These are phyloP conservation scores for Carcharodon carcharias DNA, from an alignment of 2,797 vertebrate species.

Conservation along the genomic window DNA sequence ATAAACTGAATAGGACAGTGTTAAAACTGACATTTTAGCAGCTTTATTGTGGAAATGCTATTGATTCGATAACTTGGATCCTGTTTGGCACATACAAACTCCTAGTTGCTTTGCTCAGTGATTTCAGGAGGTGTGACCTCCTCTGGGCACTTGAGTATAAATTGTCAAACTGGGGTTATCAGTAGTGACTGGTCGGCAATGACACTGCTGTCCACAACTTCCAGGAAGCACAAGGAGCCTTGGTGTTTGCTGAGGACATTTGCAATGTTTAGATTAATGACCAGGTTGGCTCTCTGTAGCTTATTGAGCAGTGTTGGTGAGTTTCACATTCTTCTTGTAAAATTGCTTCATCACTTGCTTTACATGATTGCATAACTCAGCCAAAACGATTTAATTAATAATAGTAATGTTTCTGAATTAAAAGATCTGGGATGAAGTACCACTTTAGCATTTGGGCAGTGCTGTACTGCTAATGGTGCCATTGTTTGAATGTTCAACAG, in stretches of 20 bases:
- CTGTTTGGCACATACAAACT: conserved; percentile 23
- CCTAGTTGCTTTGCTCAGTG: conserved; percentile 14
- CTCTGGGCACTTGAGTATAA: background rate
- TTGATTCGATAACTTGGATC: conserved; percentile 15
- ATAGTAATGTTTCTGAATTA: background rate
- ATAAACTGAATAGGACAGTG: background rate
- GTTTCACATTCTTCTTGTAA: conserved; percentile 8
- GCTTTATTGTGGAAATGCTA: conserved; percentile 2
- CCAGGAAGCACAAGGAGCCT: background rate
- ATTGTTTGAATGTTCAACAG: background rate
- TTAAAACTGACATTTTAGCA: conserved; percentile 14
- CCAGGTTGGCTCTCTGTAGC: background rate
- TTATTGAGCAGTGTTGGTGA: background rate
- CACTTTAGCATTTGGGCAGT: background rate
- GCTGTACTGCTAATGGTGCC: too few species aligned
- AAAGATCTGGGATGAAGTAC: background rate
- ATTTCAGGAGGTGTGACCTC: background rate
- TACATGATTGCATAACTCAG: background rate
- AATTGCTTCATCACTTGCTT: background rate
- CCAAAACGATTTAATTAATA: background rate
- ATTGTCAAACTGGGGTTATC: background rate
- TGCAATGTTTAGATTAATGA: background rate
- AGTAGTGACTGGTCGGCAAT: background rate
- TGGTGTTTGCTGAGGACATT: background rate
- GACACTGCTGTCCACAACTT: background rate